Base-by-base conservation (phyloP, 2,113 vertebrate species). In the Lophochroa leadbeateri region DNA sequence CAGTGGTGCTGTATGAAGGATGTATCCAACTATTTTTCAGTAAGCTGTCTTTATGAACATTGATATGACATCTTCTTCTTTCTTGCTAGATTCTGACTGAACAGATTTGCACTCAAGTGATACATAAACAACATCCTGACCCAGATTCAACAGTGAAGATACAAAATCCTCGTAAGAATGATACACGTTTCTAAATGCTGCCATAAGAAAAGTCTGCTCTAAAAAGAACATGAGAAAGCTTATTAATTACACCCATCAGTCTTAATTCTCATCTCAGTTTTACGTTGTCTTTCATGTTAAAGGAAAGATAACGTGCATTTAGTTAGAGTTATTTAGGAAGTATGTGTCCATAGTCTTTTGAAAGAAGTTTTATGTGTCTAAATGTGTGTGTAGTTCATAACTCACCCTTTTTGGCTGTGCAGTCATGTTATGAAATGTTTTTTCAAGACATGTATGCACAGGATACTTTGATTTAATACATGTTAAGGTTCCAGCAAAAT, bases 71-170 rank as follows among this genome's bases (percentile, higher is more conserved):
- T 93, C 19, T 76, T 96, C 91, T 75, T 90, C 39, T 39, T 39
- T 83, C 81, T 93, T 94, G 65, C 33, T 94, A 99, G 99, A 99
- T 99, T 96, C 98, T 99, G 82, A 99, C 99, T 69, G 99, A 99
- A 96, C 99, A 99, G 96, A 99, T 99, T 98, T 99, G 99, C 96
- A 99, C 99, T 94, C 99, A 99, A 97, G 99, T 99, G 94, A 98
- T 99, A 94, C 99, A 99, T 98, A 99, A 99, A 96, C 99, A 99
- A 72, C 99, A 99, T 97, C 99, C 99, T 95, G 99, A 99, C 96
- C 99, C 99, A 39, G 99, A 99, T 98, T 99, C 99, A 94, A 97
- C 98, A 21, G 98, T 99, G 96, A 99, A 99, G 98, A 99, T 99
- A 95, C 98, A 99, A 97, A 99, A 99, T 97, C 99, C 99, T 97